Percentiles rank a stretch among this genome's conserved stretches.
phyloP scores from a whole-genome alignment of 2,797 vertebrate species.

The Bradypus variegatus region DNA sequence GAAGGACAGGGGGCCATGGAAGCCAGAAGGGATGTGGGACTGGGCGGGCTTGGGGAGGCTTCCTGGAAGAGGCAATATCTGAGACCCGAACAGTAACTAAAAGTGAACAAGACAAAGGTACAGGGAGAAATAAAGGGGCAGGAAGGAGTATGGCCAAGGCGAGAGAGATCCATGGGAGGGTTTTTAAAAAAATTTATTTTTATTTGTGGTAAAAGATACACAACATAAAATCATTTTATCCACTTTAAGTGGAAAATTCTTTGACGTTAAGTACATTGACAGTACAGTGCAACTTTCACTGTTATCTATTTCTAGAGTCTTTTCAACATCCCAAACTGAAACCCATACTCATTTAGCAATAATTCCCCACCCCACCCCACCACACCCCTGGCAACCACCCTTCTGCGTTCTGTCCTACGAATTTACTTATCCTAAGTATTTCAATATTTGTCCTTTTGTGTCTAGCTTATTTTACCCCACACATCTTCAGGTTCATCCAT shows the following conservation, averaged over 20 bases:
- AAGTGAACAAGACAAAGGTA: not conserved
- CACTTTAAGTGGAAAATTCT: too few species aligned
- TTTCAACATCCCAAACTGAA: not conserved
- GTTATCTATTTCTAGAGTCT: not conserved
- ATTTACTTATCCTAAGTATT: too few species aligned
- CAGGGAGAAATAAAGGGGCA: not conserved
- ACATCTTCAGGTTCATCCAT: not conserved
- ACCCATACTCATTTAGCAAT: not conserved
- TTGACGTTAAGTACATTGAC: too few species aligned
- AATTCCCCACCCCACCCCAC: too few species aligned
- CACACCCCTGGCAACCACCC: not conserved
- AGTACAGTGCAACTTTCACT: not conserved
- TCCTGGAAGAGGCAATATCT: not conserved
- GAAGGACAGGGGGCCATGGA: not conserved
- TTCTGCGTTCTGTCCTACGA: not conserved
- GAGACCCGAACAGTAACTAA: not conserved
- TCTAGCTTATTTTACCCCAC: not conserved
- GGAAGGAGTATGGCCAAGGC: not conserved
- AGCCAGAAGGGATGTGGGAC: not conserved
- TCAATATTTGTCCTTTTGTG: not conserved
- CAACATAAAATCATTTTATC: too few species aligned
- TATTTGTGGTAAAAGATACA: too few species aligned
- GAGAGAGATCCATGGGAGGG: not conserved
- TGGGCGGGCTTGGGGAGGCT: not conserved
- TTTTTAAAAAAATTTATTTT: not conserved